A percentile compares a stretch with the other conserved stretches of the same genome.
Evolutionary conservation across 2,888 invertebrate genomes (phyloP).

Genomic region (Calameuta filiformis): DNA sequence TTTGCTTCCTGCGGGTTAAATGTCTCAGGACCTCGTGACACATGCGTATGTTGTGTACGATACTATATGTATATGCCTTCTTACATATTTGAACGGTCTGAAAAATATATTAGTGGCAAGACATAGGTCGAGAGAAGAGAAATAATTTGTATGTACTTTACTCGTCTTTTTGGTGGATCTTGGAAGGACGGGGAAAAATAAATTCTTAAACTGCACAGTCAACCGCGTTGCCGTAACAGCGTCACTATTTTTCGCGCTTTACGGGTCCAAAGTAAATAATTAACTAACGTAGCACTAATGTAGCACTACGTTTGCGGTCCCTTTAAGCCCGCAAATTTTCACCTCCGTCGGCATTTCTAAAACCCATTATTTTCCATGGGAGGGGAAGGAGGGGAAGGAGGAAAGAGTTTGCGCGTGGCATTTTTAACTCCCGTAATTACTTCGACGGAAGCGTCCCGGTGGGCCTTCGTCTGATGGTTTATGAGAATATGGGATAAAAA

Average conservation of each 20-base stretch:
- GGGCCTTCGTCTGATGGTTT: neutral
- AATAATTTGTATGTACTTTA: neutral
- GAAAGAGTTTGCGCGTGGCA: conserved; percentile 7
- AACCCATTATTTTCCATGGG: conserved; percentile 13
- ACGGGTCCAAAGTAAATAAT: neutral
- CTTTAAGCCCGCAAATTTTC: neutral
- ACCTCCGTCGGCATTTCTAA: conserved; percentile 6
- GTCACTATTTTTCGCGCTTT: neutral
- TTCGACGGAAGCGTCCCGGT: neutral
- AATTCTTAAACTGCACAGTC: neutral
- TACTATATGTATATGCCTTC: no score
- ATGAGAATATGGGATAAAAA: neutral
- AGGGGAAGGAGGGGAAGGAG: no score
- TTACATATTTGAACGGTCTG: neutral
- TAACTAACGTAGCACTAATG: neutral
- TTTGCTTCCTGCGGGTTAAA: neutral
- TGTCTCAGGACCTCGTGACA: neutral
- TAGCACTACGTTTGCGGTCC: neutral
- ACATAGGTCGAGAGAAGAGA: neutral
- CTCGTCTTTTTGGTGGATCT: neutral
- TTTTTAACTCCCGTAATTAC: conserved; percentile 17
- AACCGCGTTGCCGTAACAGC: neutral
- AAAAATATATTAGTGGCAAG: neutral
- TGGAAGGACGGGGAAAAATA: neutral
- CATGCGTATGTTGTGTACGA: neutral